These are phyloP conservation scores for Litocranius walleri DNA, from an alignment of 2,113 vertebrate genomes.

Conservation along the genomic window DNA sequence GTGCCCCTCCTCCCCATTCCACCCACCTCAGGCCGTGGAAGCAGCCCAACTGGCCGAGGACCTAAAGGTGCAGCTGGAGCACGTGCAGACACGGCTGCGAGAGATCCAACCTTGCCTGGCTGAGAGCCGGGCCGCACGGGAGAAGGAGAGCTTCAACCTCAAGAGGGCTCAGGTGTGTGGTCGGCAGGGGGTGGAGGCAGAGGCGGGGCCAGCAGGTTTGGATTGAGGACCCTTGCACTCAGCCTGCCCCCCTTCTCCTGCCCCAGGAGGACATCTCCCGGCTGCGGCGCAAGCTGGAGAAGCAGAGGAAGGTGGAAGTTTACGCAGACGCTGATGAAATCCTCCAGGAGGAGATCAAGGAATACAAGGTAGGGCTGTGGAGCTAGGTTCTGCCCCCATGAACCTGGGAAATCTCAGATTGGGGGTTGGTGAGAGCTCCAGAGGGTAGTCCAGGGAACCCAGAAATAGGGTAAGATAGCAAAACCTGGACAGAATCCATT, in stretches of 20 bases:
- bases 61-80: slow-evolving; percentile 93
- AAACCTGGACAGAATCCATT: background rate
- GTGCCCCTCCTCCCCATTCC: background rate
- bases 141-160: slow-evolving; percentile 93
- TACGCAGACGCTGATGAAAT: slow-evolving; percentile 95
- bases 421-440: background rate
- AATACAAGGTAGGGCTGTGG: slow-evolving; percentile 87
- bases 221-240: background rate
- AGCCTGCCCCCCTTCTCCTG: background rate
- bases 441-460: background rate
- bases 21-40: slow-evolving; percentile 87
- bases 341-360: slow-evolving; percentile 96
- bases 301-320: slow-evolving; percentile 95
- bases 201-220: background rate
- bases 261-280: slow-evolving; percentile 92
- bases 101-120: slow-evolving; percentile 93
- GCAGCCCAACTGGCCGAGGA: slow-evolving; percentile 94
- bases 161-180: slow-evolving; percentile 90
- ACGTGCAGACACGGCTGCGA: slow-evolving; percentile 89
- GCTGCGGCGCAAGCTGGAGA: slow-evolving; percentile 91
- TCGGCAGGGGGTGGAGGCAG: accelerated
- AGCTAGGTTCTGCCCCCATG: background rate
- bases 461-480: background rate
- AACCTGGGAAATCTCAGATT: background rate
- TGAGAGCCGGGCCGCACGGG: slow-evolving; percentile 90